Evolutionary conservation across 2,113 vertebrate genomes (phyloP).

Genomic region (Strix uralensis): DNA sequence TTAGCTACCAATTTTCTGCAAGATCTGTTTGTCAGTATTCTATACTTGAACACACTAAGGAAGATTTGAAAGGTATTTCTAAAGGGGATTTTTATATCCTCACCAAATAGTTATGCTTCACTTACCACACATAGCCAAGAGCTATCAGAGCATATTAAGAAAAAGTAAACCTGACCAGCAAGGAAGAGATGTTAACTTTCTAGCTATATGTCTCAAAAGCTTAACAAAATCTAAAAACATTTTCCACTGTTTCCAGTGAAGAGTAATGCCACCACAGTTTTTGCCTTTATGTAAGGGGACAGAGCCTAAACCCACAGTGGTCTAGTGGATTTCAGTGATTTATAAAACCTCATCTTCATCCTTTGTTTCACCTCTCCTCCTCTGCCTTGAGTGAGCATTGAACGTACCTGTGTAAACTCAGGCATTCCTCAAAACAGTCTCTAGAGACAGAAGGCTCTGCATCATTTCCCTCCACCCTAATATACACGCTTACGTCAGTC

Average conservation of each 20-base stretch:
- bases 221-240: background rate
- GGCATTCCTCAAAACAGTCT: background rate
- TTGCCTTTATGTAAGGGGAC: background rate
- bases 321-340: background rate
- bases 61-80: background rate
- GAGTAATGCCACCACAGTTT: background rate
- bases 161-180: background rate
- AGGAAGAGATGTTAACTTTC: background rate
- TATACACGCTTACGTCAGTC: background rate
- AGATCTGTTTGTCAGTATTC: background rate
- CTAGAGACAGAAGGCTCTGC: background rate
- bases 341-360: background rate
- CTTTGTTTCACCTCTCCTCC: background rate
- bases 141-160: background rate
- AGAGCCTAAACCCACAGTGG: background rate
- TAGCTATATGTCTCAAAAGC: background rate
- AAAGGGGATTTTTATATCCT: background rate
- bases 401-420: background rate
- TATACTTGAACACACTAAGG: background rate
- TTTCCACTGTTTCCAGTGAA: background rate
- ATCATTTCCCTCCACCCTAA: background rate
- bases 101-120: background rate
- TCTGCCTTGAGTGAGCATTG: background rate
- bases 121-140: background rate
- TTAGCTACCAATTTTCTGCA: background rate